These are phyloP conservation scores for Panopea generosa DNA, from an alignment of 2,888 invertebrate species.

Conservation along the genomic window DNA sequence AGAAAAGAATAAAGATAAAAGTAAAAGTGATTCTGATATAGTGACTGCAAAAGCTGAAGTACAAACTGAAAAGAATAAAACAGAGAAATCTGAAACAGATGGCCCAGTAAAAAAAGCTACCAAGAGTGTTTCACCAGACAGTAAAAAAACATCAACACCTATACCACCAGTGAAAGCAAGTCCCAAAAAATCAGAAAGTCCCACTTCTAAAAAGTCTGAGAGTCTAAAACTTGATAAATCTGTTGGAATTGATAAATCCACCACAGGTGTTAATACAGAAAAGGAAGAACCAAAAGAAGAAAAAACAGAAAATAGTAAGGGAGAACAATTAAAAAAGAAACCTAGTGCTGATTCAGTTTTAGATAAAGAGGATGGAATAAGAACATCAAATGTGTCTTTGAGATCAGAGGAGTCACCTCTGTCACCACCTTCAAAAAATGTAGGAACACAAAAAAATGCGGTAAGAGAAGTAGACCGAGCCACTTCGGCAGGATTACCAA, in stretches of 20 bases:
- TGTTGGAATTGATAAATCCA: conserved; percentile 34
- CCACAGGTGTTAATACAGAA: conserved; percentile 22
- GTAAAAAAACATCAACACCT: conserved; percentile 7
- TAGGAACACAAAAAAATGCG: conserved; percentile 23
- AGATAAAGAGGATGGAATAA: conserved; percentile 53
- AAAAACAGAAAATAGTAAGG: conserved; percentile 9
- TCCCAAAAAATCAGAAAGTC: conserved; percentile 20
- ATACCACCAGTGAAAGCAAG: too few relatives aligned
- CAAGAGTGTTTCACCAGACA: conserved; percentile 26
- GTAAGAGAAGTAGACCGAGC: conserved; percentile 23
- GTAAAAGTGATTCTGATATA: conserved; percentile 28
- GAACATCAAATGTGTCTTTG: conserved; percentile 42
- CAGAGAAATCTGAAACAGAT: conserved; percentile 19
- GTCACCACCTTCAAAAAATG: conserved; percentile 17
- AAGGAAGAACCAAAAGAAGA: conserved; percentile 23
- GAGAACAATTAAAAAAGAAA: conserved; percentile 18
- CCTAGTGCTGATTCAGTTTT: conserved; percentile 38
- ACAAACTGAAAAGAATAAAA: conserved; percentile 16
- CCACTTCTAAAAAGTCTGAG: conserved; percentile 28
- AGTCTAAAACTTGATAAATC: conserved; percentile 25
- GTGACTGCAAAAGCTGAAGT: conserved; percentile 14
- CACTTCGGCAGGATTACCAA: conserved; percentile 14
- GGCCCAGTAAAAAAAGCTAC: conserved; percentile 14
- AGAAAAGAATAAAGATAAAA: conserved; percentile 23
- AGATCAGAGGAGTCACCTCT: conserved; percentile 28